phyloP scores from a whole-genome alignment of 2,888 invertebrate species.

The Morinoia aosen region DNA sequence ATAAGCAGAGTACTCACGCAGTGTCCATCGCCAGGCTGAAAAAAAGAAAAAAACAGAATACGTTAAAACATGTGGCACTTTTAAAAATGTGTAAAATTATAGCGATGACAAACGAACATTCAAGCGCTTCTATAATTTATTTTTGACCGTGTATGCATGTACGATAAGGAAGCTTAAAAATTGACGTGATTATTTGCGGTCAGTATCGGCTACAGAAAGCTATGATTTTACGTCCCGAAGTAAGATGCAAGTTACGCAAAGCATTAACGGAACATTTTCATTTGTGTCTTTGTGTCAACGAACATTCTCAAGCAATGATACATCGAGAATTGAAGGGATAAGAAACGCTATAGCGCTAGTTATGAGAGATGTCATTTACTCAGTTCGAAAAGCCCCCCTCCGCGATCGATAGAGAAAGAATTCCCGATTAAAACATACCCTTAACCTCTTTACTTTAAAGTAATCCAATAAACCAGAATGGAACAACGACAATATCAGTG shows the following conservation, averaged over 20 bases:
- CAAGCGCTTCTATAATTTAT: neutral
- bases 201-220: neutral
- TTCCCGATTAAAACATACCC: too few species aligned
- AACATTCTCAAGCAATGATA: neutral
- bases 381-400: too few species aligned
- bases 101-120: neutral
- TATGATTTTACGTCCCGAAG: neutral
- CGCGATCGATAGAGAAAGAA: too few species aligned
- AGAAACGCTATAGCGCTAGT: neutral
- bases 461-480: too few species aligned
- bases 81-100: neutral
- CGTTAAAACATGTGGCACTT: neutral
- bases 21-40: conserved; percentile 47
- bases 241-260: too few species aligned
- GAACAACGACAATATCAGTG: too few species aligned
- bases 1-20: conserved; percentile 9
- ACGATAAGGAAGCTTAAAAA: too few species aligned
- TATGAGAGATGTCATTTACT: too few species aligned
- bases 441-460: too few species aligned
- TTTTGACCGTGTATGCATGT: neutral
- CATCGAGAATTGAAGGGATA: neutral
- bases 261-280: too few species aligned
- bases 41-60: neutral
- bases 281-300: neutral
- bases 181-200: too few species aligned